Base-by-base conservation (phyloP, 2,888 invertebrate species). In the Chrysolina haemoptera region DNA sequence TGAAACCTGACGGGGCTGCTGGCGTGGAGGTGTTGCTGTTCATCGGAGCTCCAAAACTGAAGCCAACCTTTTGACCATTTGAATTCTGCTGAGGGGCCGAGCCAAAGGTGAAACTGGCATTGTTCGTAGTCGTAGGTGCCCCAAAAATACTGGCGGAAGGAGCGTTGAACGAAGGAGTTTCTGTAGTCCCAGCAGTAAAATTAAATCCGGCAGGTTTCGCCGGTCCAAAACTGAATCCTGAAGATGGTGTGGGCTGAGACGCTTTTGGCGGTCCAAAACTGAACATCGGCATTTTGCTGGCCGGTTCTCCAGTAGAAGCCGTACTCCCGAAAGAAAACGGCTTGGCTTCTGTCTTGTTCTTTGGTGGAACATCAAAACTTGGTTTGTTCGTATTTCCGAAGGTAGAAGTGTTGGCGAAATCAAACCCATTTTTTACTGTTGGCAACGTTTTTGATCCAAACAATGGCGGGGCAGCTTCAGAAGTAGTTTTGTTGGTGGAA, bases 191-290 rank as follows among this genome's bases (percentile, higher is more conserved):
- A 11, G 41, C 67, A 9, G 71, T 50, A 22, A 76, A 73, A 65
- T 72, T 75, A 68, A 76, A 76, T 27, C 14, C 22, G 11, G 59
- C n/a, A 14, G 79, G 40, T 14, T 53, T 71, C 65, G 79, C 66
- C 20, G 75, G 76, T 8, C 87, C 87, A 76, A 89, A 89, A 53
- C 80, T 84, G 67, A 89, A 88, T 12, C 74, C 83, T 50, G 84
- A 63, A n/a, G 50, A 5, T 6, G 55, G 27, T 27, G 65, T 48
- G 9, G 35, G 73, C 53, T 40, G 80, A 79, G 82, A 27, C 76
- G 82, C 62, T 77, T 83, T 76, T 11, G 79, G 67, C 48, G 79
- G 79, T 6, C 84, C 85, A 76, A 86, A 86, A 55, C 82, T 78
- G 76, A 86, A 85, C 27, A 78, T 74, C 1, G 85, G 76, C n/a